Base-by-base conservation (phyloP, 2,113 vertebrate species). In the Nestor notabilis region DNA sequence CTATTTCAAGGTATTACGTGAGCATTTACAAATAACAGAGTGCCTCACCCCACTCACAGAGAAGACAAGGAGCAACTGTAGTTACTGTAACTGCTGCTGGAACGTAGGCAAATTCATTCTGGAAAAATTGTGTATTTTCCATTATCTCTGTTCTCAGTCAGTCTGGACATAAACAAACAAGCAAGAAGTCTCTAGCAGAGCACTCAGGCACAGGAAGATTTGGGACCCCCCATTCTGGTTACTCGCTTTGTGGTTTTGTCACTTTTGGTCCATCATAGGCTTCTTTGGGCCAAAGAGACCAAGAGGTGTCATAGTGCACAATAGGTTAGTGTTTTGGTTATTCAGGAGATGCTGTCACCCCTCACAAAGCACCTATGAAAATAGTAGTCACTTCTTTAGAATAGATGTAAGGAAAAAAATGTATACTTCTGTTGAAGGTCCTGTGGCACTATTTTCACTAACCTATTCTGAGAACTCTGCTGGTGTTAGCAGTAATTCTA, bases 1-100 rank as follows among this genome's bases (percentile, higher is more conserved):
- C 52, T 83, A 13, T 90, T 88, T 90, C 37, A 83, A 96, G 72
- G 94, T 95, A 28, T 87, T 90, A 37, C 53, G 19, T 27, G 71
- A 74, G 39, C 17, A 70, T 66, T 82, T 93, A 14, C 58, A 63
- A 74, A 39, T 65, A 80, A 35, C 24, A 52, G 47, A 88, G 41
- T 69, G 39, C 46, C 29, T 92, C 37, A 41, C 76, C 56, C 44
- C 76, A 16, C 41, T 72, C 44, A 15, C 11, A 46, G 71, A 70
- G 70, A 74, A 66, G 78, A 82, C 61, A 81, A 83, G 83, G 64
- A 89, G 60, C 63, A 93, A 70, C 80, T 86, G 64, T 31, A 77
- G n/a, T 85, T 64, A 17, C 63, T 92, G 56, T 53, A 49, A n/a
- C 43, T 85, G 41, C 68, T 92, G 28, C 43, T 94, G 86, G 43